A percentile compares a stretch with the other conserved stretches of the same genome.
These are phyloP conservation scores for Allolobophora icterica DNA, from an alignment of 2,888 invertebrate genomes.

Conservation along the genomic window DNA sequence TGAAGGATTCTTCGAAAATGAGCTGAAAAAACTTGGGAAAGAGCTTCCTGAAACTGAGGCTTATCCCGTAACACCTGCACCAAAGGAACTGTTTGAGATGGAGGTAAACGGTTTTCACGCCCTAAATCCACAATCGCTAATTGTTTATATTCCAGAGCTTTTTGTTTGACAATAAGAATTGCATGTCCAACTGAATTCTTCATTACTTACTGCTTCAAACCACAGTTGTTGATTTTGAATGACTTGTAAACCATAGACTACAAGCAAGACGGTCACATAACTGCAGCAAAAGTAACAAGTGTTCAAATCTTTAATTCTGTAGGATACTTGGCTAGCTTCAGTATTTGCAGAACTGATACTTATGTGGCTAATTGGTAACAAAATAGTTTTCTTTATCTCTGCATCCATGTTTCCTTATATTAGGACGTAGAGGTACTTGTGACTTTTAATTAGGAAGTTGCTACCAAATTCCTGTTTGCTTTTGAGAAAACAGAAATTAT, in stretches of 20 bases:
- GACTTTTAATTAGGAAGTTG: too few relatives aligned
- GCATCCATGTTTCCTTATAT: too few relatives aligned
- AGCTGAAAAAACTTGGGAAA: slow-evolving; percentile 8
- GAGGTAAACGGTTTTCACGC: background rate
- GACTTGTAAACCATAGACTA: background rate
- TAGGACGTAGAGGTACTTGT: too few relatives aligned
- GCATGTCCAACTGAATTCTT: background rate
- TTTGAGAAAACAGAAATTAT: too few relatives aligned
- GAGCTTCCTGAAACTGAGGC: background rate
- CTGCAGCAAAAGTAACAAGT: too few relatives aligned
- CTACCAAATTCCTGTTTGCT: too few relatives aligned
- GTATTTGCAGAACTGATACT: too few relatives aligned
- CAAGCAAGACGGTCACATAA: too few relatives aligned
- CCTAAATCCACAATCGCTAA: background rate
- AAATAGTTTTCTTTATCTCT: too few relatives aligned
- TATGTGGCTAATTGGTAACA: too few relatives aligned
- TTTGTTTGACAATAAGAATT: background rate
- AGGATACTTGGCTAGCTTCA: too few relatives aligned
- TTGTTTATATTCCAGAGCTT: background rate
- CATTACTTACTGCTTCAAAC: background rate
- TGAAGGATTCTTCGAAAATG: background rate
- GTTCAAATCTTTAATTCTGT: too few relatives aligned
- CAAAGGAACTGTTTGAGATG: background rate
- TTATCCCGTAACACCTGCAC: background rate
- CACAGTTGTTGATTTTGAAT: background rate